Evolutionary conservation across 2,888 invertebrate species (phyloP), one percentile per base, ranked within the genome.

Genomic region (Mellilla xanthometata): DNA sequence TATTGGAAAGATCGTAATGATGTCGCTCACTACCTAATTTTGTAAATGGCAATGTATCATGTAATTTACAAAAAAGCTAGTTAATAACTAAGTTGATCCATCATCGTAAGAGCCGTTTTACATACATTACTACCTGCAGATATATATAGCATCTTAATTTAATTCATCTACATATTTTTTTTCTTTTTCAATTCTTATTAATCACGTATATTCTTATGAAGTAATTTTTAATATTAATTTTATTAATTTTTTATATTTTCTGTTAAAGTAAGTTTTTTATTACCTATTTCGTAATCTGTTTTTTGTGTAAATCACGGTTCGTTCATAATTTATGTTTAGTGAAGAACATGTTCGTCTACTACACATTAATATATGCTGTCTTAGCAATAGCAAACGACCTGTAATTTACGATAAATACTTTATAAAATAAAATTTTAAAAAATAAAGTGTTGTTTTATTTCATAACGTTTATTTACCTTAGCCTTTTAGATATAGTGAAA

Each of bases 361-460:
- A 88, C 89, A 89, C 89, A 88, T 87, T 79, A 26, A 24, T 71
- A 71, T 68, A 79, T 79, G 77, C 79, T 82, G 75, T 71, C 77
- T 70, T 75, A 78, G 77, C 79, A 69, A 78, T 80, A 72, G 41
- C 85, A 5, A 7, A 87, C 83, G 83, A 85, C 81, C 81, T 87
- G 85, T 76, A 79, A 41, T 80, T 85, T 80, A 84, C 81, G 81
- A 82, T 85, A 77, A 86, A 88, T 83, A 79, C 73, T 84, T 86
- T 86, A 84, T 84, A 81, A 85, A 84, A 84, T 52, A 79, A 82
- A 73, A 63, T 73, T 63, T 58, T 65, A 78, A 81, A 75, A 75
- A 44, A 13, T 31, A 9, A 15, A 7, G 8, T 30, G 36, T 58
- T 59, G 76, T 84, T 75, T 77, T 69, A 76, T 76, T 78, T 24